These are phyloP conservation scores for Cataglyphis albicans DNA, from an alignment of 2,888 invertebrate species.

Conservation along the genomic window DNA sequence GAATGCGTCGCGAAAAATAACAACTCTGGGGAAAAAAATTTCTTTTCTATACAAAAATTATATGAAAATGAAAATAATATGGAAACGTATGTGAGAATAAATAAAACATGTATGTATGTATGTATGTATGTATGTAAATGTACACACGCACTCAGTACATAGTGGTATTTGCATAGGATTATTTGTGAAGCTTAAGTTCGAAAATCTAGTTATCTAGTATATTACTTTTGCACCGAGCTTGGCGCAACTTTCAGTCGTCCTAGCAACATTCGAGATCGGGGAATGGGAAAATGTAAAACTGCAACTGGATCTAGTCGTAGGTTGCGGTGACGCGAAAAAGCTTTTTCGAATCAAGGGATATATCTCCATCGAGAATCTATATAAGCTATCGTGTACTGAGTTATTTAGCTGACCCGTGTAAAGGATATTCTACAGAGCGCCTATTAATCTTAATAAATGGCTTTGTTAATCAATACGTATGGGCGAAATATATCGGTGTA, in stretches of 20 bases:
- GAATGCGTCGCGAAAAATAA: neutral
- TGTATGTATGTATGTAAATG: neutral
- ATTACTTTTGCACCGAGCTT: neutral
- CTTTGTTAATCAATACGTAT: slow-evolving; percentile 40
- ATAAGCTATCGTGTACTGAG: slow-evolving; percentile 19
- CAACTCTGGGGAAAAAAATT: no score
- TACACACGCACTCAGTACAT: neutral
- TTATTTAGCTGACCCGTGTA: slow-evolving; percentile 7
- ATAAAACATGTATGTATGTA: neutral
- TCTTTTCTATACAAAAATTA: neutral
- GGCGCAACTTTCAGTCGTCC: neutral
- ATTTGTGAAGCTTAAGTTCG: neutral
- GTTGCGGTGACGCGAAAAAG: slow-evolving; percentile 58
- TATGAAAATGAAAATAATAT: neutral
- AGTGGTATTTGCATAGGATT: neutral
- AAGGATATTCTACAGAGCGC: slow-evolving; percentile 6
- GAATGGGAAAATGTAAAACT: slow-evolving; percentile 20
- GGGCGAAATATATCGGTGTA: neutral
- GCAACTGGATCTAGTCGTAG: slow-evolving; percentile 30
- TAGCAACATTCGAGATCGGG: neutral
- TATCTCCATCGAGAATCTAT: slow-evolving; percentile 4
- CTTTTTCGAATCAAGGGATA: slow-evolving; percentile 51
- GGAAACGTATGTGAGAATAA: neutral
- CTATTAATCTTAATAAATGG: slow-evolving; percentile 18
- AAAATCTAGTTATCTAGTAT: neutral